These are phyloP conservation scores for Ceratitis capitata DNA, from an alignment of 1,140 invertebrate genomes.

Conservation along the genomic window DNA sequence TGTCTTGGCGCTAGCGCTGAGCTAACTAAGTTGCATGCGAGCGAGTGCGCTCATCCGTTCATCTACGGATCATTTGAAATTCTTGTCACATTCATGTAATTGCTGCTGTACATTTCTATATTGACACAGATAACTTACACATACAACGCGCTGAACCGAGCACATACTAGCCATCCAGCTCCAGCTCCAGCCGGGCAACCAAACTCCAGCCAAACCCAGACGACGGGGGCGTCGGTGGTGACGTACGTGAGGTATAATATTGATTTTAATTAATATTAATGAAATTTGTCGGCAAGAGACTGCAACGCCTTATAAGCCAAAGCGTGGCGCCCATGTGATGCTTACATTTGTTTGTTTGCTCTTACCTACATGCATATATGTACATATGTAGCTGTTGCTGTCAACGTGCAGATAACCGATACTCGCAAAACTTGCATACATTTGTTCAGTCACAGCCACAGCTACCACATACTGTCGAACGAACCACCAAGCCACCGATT, in stretches of 20 bases:
- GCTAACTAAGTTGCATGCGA: conserved; percentile 46
- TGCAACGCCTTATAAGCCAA: conserved; percentile 28
- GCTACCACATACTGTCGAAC: background rate
- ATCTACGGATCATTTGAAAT: conserved; percentile 60
- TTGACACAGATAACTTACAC: conserved; percentile 62
- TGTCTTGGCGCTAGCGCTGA: no score
- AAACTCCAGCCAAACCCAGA: no score
- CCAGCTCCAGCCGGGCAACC: background rate
- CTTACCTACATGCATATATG: background rate
- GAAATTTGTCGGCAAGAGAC: conserved; percentile 45
- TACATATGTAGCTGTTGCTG: background rate
- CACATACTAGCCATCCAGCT: background rate
- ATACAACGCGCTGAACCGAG: background rate
- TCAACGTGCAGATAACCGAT: background rate
- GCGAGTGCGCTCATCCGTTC: background rate
- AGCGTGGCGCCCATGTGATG: conserved; percentile 23
- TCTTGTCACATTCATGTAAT: conserved; percentile 64
- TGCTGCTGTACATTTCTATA: conserved; percentile 53
- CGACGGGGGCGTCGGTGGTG: conserved; percentile 47
- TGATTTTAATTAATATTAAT: conserved; percentile 63
- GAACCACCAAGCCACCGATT: background rate
- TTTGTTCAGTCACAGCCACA: no score
- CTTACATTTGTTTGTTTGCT: background rate
- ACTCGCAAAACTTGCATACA: background rate
- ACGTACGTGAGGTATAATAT: background rate